phyloP scores from a whole-genome alignment of 2,888 invertebrate genomes.

The Chydorus sphaericus region DNA sequence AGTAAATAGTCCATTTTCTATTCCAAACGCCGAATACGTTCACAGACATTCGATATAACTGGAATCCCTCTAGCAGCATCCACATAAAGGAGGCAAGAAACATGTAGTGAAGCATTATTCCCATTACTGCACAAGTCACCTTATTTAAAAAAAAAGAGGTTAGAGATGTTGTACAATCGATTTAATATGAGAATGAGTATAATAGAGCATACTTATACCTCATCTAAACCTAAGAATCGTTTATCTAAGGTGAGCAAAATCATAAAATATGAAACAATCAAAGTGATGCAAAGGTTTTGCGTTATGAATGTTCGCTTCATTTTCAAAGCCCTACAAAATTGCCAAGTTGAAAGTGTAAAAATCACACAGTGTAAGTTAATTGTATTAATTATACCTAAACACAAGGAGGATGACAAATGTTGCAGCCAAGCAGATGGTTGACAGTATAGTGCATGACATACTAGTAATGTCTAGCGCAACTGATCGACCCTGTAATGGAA shows the following conservation, averaged over 20 bases:
- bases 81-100: conserved; percentile 35
- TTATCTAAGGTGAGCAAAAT: conserved; percentile 29
- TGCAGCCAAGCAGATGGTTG: conserved; percentile 18
- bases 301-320: conserved; percentile 37
- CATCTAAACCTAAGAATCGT: conserved; percentile 17
- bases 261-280: conserved; percentile 34
- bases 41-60: conserved; percentile 35
- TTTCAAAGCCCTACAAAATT: conserved; percentile 10
- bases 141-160: no score
- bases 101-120: conserved; percentile 32
- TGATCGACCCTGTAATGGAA: conserved; percentile 19
- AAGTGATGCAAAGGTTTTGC: conserved; percentile 36
- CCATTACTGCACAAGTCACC: conserved; percentile 29
- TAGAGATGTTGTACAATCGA: no score
- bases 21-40: conserved; percentile 32
- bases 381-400: conserved; percentile 25
- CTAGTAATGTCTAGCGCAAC: conserved; percentile 22
- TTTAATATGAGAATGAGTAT: no score
- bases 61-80: conserved; percentile 38
- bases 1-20: conserved; percentile 30
- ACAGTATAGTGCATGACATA: conserved; percentile 18
- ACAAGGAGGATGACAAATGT: conserved; percentile 23
- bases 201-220: no score
- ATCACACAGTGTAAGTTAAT: no score
- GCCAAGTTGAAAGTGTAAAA: no score